phyloP scores from a whole-genome alignment of 2,797 vertebrate species.

The Coranthus polyacanthus region DNA sequence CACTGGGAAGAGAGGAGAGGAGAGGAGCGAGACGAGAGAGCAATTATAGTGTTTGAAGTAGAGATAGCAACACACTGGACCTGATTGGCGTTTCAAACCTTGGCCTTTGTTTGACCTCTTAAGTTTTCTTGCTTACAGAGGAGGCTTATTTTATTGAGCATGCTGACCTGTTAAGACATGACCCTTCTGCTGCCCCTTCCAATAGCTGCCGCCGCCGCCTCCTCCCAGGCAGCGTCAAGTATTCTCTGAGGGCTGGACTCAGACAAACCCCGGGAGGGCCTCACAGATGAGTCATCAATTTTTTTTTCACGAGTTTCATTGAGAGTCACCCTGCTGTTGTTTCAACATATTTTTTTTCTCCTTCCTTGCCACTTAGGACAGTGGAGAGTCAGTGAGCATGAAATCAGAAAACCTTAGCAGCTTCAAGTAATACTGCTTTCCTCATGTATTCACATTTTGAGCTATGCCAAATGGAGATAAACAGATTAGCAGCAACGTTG shows the following conservation, averaged over 20 bases:
- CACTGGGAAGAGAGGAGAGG: conserved; percentile 36
- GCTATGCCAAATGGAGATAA: conserved; percentile 41
- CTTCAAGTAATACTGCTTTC: conserved; percentile 31
- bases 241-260: conserved; percentile 60
- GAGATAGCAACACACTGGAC: conserved; percentile 32
- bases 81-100: conserved; percentile 46
- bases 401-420: conserved; percentile 40
- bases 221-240: conserved; percentile 60
- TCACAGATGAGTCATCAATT: conserved; percentile 72
- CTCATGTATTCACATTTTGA: conserved; percentile 24
- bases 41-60: conserved; percentile 28
- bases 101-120: conserved; percentile 67
- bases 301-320: conserved; percentile 65
- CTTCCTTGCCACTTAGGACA: conserved; percentile 18
- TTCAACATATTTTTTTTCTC: conserved; percentile 7
- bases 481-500: conserved; percentile 28
- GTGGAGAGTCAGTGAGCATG: conserved; percentile 40
- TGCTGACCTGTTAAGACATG: conserved; percentile 79
- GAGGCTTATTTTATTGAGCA: conserved; percentile 61
- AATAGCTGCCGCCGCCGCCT: conserved; percentile 44
- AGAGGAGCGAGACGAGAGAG: conserved; percentile 29
- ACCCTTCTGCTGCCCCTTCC: conserved; percentile 61
- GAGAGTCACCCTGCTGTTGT: conserved; percentile 53
- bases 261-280: conserved; percentile 68
- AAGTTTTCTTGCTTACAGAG: conserved; percentile 57